phyloP scores from a whole-genome alignment of 2,797 vertebrate genomes.

The Caiman crocodilus region DNA sequence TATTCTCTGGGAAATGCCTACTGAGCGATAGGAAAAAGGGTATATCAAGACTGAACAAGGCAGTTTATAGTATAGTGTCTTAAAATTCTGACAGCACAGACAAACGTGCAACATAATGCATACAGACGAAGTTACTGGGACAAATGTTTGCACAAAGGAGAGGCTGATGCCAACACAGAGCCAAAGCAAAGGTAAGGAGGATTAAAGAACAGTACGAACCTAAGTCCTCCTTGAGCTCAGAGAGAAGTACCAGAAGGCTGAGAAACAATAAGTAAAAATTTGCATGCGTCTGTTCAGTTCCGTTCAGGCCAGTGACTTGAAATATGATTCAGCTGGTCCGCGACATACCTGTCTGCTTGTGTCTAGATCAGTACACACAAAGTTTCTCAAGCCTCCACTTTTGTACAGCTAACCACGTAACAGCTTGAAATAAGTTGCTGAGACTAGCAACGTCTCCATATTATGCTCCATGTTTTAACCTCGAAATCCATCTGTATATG shows the following conservation, averaged over 20 bases:
- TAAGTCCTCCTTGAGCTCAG: background rate
- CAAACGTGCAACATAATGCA: background rate
- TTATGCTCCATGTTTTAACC: slow-evolving; percentile 31
- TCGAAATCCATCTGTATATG: background rate
- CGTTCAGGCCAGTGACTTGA: slow-evolving; percentile 11
- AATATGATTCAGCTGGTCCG: background rate
- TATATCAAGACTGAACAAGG: background rate
- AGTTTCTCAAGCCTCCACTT: slow-evolving; percentile 4
- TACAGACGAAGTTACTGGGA: background rate
- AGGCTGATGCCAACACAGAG: background rate
- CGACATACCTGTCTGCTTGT: background rate
- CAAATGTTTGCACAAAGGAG: background rate
- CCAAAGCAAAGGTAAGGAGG: background rate
- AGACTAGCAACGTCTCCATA: slow-evolving; percentile 44
- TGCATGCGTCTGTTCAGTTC: background rate
- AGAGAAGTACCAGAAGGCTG: background rate
- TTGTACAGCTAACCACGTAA: slow-evolving; percentile 49
- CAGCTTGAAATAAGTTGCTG: slow-evolving; percentile 41
- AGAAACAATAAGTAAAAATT: background rate
- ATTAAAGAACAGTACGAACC: background rate
- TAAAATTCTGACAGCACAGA: background rate
- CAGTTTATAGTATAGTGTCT: background rate
- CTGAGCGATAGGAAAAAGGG: background rate
- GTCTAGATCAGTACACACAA: background rate
- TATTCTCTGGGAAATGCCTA: slow-evolving; percentile 20